Conservation (phyloP, 2,888 invertebrate species). For the Tachina fera region DNA sequence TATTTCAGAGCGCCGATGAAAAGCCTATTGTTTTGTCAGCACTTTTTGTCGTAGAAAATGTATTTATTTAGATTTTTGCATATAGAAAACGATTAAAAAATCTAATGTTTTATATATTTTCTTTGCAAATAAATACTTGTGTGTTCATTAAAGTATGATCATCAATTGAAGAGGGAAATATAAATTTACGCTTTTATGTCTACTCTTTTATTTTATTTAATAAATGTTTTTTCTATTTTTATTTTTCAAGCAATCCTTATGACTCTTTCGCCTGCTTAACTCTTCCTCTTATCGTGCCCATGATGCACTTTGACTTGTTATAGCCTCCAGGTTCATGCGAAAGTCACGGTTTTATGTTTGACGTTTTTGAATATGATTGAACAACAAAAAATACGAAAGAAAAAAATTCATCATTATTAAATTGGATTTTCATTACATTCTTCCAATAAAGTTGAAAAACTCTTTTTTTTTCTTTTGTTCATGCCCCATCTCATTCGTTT, state of each 20-base stretch:
- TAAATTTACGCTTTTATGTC: background rate
- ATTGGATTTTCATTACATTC: slow-evolving; percentile 39
- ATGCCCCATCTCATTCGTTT: slow-evolving; percentile 27
- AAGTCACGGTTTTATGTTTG: slow-evolving; percentile 64
- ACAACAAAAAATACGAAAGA: slow-evolving; percentile 16
- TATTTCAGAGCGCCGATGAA: too few species aligned
- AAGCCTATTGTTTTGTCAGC: too few species aligned
- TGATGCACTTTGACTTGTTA: slow-evolving; percentile 65
- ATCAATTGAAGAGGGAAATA: too few species aligned
- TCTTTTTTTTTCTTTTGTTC: slow-evolving; percentile 26
- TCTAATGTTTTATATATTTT: too few species aligned
- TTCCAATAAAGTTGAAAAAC: slow-evolving; percentile 59
- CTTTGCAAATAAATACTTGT: too few species aligned
- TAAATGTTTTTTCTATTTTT: background rate
- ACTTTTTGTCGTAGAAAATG: too few species aligned
- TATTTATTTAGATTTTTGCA: too few species aligned
- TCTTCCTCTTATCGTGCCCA: slow-evolving; percentile 12
- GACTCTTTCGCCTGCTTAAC: background rate
- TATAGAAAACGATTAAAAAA: too few species aligned
- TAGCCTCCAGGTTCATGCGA: slow-evolving; percentile 67
- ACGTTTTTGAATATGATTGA: slow-evolving; percentile 40
- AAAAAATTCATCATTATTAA: slow-evolving; percentile 61
- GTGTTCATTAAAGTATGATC: too few species aligned
- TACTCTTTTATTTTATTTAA: slow-evolving; percentile 6
- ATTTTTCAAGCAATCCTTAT: background rate